Conservation (phyloP, 2,888 invertebrate genomes). For the Plebejus argus region DNA sequence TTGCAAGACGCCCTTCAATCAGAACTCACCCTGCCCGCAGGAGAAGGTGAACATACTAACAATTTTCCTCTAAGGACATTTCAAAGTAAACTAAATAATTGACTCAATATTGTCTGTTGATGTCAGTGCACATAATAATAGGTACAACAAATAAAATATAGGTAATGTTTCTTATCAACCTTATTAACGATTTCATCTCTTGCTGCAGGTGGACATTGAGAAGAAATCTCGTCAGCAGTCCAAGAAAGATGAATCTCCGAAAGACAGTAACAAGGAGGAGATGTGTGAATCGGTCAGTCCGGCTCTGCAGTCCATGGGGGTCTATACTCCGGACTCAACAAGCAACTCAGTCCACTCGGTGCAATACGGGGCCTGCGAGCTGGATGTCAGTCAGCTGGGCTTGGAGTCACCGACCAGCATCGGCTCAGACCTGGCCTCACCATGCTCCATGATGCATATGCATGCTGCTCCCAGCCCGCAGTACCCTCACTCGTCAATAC, state of each 20-base stretch:
- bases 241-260: conserved; percentile 71
- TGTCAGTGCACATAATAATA: no score
- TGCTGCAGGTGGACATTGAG: conserved; percentile 58
- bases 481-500: conserved; percentile 79
- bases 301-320: conserved; percentile 90
- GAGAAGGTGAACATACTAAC: conserved; percentile 49
- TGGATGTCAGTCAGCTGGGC: conserved; percentile 91
- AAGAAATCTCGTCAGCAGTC: conserved; percentile 64
- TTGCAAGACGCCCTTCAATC: conserved; percentile 63
- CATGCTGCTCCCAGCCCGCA: conserved; percentile 79
- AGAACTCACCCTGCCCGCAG: conserved; percentile 65
- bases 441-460: conserved; percentile 86
- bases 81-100: no score
- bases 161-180: background rate
- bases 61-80: no score
- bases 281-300: conserved; percentile 74
- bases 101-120: no score
- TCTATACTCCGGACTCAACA: conserved; percentile 92
- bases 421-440: conserved; percentile 90
- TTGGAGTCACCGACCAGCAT: conserved; percentile 94
- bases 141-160: no score
- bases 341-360: conserved; percentile 91
- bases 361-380: conserved; percentile 88
- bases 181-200: background rate
- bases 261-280: conserved; percentile 68